Base-by-base conservation (phyloP, 1,140 invertebrate genomes). In the Hestina assimilis region DNA sequence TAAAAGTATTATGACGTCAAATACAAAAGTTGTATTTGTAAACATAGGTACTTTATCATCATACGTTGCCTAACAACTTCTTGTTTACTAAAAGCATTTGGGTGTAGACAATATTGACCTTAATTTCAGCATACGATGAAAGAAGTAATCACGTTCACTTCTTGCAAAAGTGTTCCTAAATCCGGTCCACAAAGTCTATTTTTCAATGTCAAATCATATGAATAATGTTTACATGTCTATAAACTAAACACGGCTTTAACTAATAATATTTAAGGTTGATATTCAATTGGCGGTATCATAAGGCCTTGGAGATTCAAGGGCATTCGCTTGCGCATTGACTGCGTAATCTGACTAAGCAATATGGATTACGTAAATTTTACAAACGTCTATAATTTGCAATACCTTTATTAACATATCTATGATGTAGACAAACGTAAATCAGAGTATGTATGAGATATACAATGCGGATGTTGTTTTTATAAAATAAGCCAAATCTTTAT, bases 261-360 rank as follows among this genome's bases (percentile, higher is more conserved):
- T 38, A 0, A 19, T 23, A 5, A 3, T 9, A 3, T 5, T 19
- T 43, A 41, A 53, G 19, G 38, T 31, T 28, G 7, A 21, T 21
- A 15, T 43, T 43, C 4, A 2, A 53, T 14, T 43, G 28, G 29
- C 24, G 15, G 7, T 9, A 8, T 51, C 7, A 11, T 12, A 51
- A 31, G 28, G 43, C 61, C 54, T 59, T 63, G 47, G 19, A 21
- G 38, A 55, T 46, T 59, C 61, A 64, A 59, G 61, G 61, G 46
- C 61, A 43, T 17, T 7, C 19, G 24, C 17, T 41, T 33, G 50
- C 48, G 31, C 42, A 50, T 24, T 24, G 47, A 57, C 47, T 63
- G 48, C 54, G 53, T 58, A 63, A 63, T 57, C 26, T 11, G 29
- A 42, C 45, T 48, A 42, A 57, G 54, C 45, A 57, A 57, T 50